phyloP scores from a whole-genome alignment of 1,140 invertebrate species.

The Hylaeus volcanicus region DNA sequence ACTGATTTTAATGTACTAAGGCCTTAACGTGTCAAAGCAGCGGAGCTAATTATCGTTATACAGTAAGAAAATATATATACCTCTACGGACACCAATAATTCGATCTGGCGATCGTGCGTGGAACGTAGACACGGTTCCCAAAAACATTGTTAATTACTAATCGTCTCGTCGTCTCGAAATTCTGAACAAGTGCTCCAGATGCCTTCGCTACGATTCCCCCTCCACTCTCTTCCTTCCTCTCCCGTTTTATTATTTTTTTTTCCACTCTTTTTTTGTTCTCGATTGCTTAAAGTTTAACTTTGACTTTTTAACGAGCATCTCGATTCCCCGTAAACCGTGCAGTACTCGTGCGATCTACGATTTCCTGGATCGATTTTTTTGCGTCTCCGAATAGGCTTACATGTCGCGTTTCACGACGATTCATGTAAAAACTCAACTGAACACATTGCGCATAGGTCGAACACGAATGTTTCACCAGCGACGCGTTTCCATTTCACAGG shows the following conservation, averaged over 20 bases:
- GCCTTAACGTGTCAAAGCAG: conserved; percentile 60
- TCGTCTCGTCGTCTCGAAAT: not conserved
- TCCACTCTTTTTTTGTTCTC: not conserved
- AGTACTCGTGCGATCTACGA: conserved; percentile 32
- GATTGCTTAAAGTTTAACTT: conserved; percentile 55
- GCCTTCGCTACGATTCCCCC: conserved; percentile 12
- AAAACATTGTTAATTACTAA: conserved; percentile 36
- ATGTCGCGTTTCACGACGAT: not conserved
- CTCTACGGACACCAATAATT: conserved; percentile 66
- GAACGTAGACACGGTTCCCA: conserved; percentile 52
- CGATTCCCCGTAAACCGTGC: conserved; percentile 64
- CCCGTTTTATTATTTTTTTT: not conserved
- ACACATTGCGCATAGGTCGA: conserved; percentile 41
- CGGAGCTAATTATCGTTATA: conserved; percentile 58
- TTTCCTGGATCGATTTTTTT: not conserved
- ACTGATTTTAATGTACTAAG: conserved; percentile 57
- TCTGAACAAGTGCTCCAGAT: conserved; percentile 43
- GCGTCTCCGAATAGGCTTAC: conserved; percentile 2
- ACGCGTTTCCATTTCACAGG: not conserved
- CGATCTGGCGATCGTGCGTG: conserved; percentile 58
- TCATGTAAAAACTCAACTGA: conserved; percentile 38
- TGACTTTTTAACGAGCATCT: conserved; percentile 53
- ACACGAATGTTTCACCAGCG: not conserved
- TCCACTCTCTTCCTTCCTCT: not conserved
- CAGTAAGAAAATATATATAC: conserved; percentile 67